A percentile compares a stretch with the other conserved stretches of the same genome.
Conservation (phyloP, 2,113 vertebrate species). For the Regulus satrapa region DNA sequence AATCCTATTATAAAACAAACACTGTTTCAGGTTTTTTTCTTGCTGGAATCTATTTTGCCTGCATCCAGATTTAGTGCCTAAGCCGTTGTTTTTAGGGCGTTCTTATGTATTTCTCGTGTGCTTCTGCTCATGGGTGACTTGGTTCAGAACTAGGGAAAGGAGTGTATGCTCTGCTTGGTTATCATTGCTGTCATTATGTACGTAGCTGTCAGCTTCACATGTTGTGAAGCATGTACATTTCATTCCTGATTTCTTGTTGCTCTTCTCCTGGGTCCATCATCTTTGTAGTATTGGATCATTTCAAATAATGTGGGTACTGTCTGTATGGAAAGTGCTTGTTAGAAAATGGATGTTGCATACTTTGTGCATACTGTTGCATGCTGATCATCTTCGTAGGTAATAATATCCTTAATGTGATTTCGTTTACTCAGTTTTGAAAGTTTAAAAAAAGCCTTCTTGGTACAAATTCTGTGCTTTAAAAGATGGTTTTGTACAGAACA, state of each 20-base stretch:
- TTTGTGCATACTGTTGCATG: too few relatives aligned
- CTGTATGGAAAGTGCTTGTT: background rate
- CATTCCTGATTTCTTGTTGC: background rate
- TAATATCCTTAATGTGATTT: background rate
- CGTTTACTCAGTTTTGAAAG: background rate
- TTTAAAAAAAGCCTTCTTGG: background rate
- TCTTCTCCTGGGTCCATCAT: background rate
- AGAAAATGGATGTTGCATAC: background rate
- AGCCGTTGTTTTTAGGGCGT: background rate
- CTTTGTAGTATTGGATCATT: background rate
- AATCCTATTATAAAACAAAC: background rate
- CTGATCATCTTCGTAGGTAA: background rate
- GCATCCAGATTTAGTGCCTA: background rate
- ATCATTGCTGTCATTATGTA: background rate
- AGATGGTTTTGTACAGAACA: background rate
- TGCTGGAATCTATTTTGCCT: background rate
- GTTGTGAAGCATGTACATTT: background rate
- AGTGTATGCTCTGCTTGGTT: background rate
- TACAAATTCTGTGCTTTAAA: background rate
- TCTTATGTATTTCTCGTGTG: background rate
- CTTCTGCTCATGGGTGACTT: background rate
- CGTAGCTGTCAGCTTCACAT: background rate
- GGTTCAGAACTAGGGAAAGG: background rate
- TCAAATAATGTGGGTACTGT: background rate
- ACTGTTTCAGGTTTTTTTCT: background rate